phyloP scores from a whole-genome alignment of 2,888 invertebrate genomes.

The Macaria liturata region DNA sequence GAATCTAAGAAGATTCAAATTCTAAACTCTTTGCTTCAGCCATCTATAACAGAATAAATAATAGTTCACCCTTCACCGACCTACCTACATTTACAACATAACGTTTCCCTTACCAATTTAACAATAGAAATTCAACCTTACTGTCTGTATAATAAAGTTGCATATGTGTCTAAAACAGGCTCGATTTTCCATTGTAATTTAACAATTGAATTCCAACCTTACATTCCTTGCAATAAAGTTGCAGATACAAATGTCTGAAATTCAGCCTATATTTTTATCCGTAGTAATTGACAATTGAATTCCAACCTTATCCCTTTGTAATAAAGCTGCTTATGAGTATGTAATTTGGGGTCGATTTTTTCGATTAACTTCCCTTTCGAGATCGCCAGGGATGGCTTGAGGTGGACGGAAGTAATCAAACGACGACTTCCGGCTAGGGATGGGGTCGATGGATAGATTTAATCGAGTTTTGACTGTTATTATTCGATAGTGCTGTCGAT shows the following conservation, averaged over 20 bases:
- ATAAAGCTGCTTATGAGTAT: conserved; percentile 15
- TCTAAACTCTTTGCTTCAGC: too few relatives aligned
- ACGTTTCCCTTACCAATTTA: conserved; percentile 18
- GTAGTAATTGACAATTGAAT: conserved; percentile 8
- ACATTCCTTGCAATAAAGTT: too few relatives aligned
- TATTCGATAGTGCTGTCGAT: too few relatives aligned
- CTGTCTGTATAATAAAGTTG: conserved; percentile 13
- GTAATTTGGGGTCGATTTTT: conserved; percentile 35
- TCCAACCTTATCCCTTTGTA: conserved; percentile 14
- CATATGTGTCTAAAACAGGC: conserved; percentile 16
- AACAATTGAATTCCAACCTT: too few relatives aligned
- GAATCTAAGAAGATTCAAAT: too few relatives aligned
- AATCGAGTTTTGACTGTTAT: too few relatives aligned
- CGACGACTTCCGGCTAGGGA: not conserved
- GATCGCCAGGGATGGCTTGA: conserved; percentile 18
- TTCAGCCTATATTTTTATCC: too few relatives aligned
- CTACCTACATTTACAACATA: too few relatives aligned
- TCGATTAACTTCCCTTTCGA: conserved; percentile 43
- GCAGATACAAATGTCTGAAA: too few relatives aligned
- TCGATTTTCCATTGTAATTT: conserved; percentile 27
- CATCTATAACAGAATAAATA: not conserved
- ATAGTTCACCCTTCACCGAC: conserved; percentile 3
- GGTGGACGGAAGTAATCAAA: conserved; percentile 12
- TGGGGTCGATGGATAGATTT: too few relatives aligned
- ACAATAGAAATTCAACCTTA: conserved; percentile 19